Evolutionary conservation across 2,113 vertebrate species (phyloP).

Genomic region (Lampris megalopsis): DNA sequence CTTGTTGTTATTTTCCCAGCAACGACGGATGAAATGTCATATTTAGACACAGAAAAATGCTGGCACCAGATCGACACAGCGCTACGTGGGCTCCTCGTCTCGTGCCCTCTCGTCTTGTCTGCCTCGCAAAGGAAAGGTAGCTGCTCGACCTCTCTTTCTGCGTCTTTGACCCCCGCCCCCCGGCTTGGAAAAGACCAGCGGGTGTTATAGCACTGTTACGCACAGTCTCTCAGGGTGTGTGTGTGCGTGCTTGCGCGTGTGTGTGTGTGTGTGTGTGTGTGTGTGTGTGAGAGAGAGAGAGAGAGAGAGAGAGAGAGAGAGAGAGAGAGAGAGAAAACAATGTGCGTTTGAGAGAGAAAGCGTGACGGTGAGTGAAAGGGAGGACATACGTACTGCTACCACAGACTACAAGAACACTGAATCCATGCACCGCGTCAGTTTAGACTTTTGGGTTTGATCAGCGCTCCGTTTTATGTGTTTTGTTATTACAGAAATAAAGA

Average conservation of each 20-base stretch:
- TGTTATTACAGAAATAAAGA: too few species aligned
- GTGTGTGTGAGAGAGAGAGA: slow-evolving; percentile 9
- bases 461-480: too few species aligned
- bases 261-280: slow-evolving; percentile 25
- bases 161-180: slow-evolving; percentile 1
- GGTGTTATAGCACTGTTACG: too few species aligned
- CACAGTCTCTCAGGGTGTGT: too few species aligned
- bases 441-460: too few species aligned
- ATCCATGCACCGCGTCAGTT: too few species aligned
- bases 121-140: background rate
- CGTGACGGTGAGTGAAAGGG: slow-evolving; percentile 6
- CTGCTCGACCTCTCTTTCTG: slow-evolving; percentile 1
- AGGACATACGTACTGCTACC: background rate
- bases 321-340: too few species aligned
- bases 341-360: background rate
- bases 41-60: background rate
- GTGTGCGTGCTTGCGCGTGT: background rate
- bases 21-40: background rate
- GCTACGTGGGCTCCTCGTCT: slow-evolving; percentile 1
- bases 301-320: background rate
- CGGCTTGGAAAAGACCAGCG: background rate
- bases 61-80: slow-evolving; percentile 3
- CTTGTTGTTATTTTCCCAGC: too few species aligned
- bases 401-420: too few species aligned
- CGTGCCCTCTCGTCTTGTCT: slow-evolving; percentile 10